These are phyloP conservation scores for Sinella curviseta DNA, from an alignment of 1,140 invertebrate species.

Conservation along the genomic window DNA sequence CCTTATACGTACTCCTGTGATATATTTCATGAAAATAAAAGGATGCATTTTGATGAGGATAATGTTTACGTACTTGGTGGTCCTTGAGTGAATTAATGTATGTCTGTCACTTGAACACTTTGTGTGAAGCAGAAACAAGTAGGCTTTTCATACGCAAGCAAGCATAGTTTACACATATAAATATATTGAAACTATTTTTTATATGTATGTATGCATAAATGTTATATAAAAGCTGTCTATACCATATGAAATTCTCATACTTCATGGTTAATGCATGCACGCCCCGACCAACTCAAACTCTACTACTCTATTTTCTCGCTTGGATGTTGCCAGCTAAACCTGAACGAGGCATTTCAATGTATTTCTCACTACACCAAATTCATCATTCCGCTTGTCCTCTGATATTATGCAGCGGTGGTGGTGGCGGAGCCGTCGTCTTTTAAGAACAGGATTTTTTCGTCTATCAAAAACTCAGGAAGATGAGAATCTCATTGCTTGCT, in stretches of 20 bases:
- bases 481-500: no score
- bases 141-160: neutral
- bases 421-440: no score
- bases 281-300: neutral
- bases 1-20: neutral
- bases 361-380: neutral
- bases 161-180: neutral
- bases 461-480: no score
- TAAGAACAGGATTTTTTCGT: no score
- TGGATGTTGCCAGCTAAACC: neutral
- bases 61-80: constrained; percentile 13
- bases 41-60: neutral
- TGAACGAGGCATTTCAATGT: neutral
- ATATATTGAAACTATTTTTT: no score
- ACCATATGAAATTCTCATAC: neutral
- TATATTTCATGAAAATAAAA: neutral
- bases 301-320: neutral
- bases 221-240: no score
- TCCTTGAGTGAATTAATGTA: constrained; percentile 16
- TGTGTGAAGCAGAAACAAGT: neutral
- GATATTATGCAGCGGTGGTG: no score
- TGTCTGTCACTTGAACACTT: neutral
- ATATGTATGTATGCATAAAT: no score
- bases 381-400: neutral
- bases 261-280: neutral